Evolutionary conservation across 1,140 invertebrate species (phyloP).

Genomic region (Macrobrachium rosenbergii): DNA sequence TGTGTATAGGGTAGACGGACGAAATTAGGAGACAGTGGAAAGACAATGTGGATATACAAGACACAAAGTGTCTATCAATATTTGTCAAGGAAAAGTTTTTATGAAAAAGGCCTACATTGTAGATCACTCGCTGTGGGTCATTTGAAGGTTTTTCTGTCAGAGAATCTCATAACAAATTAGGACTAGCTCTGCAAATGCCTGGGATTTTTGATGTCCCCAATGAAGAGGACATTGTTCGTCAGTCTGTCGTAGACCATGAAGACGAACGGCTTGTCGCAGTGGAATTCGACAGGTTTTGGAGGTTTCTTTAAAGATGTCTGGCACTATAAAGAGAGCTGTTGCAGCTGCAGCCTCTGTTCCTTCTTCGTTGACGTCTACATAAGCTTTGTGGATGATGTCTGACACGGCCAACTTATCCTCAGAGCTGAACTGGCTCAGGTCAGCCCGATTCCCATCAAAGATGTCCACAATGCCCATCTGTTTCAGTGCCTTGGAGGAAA

Average conservation of each 20-base stretch:
- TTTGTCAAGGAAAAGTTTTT: no score
- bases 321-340: constrained; percentile 75
- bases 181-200: no score
- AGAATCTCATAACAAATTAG: no score
- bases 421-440: background rate
- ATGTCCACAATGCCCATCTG: background rate
- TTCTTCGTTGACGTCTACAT: constrained; percentile 85
- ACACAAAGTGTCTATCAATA: no score
- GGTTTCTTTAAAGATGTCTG: background rate
- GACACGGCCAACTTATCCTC: constrained; percentile 68
- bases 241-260: constrained; percentile 84
- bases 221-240: constrained; percentile 79
- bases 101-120: no score
- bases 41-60: no score
- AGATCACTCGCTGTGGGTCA: no score
- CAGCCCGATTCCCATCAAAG: background rate
- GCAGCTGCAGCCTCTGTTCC: constrained; percentile 75
- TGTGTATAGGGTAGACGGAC: no score
- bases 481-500: constrained; percentile 6
- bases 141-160: no score
- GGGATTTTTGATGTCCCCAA: constrained; percentile 78
- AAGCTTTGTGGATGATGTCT: constrained; percentile 82
- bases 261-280: constrained; percentile 88
- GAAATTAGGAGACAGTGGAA: no score
- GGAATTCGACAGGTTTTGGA: constrained; percentile 76